These are phyloP conservation scores for Neosilurus hyrtlii DNA, from an alignment of 2,797 vertebrate genomes.

Conservation along the genomic window DNA sequence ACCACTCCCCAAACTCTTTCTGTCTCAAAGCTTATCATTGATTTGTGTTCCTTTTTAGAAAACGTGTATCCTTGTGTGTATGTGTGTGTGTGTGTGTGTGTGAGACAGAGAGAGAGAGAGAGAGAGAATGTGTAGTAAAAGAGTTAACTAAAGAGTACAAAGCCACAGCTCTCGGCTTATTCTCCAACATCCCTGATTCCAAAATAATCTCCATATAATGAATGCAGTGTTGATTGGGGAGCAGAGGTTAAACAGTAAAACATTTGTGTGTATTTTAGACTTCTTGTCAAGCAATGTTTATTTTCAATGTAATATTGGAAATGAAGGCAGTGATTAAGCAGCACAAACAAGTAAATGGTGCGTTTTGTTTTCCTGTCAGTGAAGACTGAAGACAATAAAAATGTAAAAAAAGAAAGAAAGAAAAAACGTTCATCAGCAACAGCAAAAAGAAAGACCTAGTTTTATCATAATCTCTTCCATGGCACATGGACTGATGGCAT, in stretches of 20 bases:
- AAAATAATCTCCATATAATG: not conserved
- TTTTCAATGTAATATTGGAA: not conserved
- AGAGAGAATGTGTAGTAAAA: not conserved
- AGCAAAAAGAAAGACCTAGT: not conserved
- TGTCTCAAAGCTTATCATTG: conserved; percentile 54
- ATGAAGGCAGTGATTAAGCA: conserved; percentile 7
- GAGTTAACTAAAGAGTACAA: not conserved
- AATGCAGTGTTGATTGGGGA: conserved; percentile 23
- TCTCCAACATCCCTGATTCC: conserved; percentile 20
- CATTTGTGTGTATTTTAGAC: conserved; percentile 1
- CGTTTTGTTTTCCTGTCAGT: not conserved
- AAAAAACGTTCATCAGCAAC: not conserved
- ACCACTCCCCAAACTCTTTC: conserved; percentile 39
- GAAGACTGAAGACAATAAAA: not conserved
- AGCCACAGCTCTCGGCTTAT: conserved; percentile 20
- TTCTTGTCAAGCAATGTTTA: not conserved
- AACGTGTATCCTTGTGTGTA: not conserved
- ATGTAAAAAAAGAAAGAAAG: not conserved
- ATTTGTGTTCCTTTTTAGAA: conserved; percentile 36
- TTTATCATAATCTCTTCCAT: not conserved
- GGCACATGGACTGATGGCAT: not conserved
- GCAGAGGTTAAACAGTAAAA: not conserved
- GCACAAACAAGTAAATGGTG: conserved; percentile 3
- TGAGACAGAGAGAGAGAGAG: not conserved
- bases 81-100: conserved; percentile 2